A percentile compares a stretch with the other conserved stretches of the same genome.
Conservation (phyloP, 2,888 invertebrate species). For the Lasioglossum pauxillum region DNA sequence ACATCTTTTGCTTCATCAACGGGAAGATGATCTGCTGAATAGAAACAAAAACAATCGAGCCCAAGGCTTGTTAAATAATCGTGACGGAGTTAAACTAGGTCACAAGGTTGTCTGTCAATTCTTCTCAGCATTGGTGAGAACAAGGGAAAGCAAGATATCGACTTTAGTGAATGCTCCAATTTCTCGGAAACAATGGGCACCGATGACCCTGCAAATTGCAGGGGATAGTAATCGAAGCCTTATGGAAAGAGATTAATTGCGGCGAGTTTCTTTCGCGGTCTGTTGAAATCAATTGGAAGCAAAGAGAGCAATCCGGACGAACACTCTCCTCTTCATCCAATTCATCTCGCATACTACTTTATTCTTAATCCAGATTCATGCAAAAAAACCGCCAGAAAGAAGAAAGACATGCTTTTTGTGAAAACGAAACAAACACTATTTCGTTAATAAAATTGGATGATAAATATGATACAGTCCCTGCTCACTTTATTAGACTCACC, state of each 20-base stretch:
- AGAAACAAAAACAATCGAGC: slow-evolving; percentile 33
- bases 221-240: slow-evolving; percentile 23
- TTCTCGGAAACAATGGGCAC: slow-evolving; percentile 38
- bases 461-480: background rate
- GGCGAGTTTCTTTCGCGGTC: slow-evolving; percentile 5
- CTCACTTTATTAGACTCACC: too few species aligned
- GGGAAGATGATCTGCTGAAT: background rate
- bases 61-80: slow-evolving; percentile 50
- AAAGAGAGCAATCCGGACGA: background rate
- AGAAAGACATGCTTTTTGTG: background rate
- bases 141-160: slow-evolving; percentile 24
- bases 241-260: slow-evolving; percentile 32
- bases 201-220: slow-evolving; percentile 39
- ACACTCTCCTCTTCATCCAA: background rate
- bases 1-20: background rate
- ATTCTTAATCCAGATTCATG: background rate
- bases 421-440: background rate
- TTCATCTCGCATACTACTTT: background rate
- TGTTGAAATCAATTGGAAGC: background rate
- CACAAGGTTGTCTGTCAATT: slow-evolving; percentile 39
- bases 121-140: slow-evolving; percentile 23
- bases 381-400: too few species aligned
- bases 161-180: slow-evolving; percentile 47
- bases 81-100: slow-evolving; percentile 42
- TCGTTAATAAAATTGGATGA: background rate